Evolutionary conservation across 2,797 vertebrate species (phyloP).

Genomic region (Oceanodroma leucorhoa): DNA sequence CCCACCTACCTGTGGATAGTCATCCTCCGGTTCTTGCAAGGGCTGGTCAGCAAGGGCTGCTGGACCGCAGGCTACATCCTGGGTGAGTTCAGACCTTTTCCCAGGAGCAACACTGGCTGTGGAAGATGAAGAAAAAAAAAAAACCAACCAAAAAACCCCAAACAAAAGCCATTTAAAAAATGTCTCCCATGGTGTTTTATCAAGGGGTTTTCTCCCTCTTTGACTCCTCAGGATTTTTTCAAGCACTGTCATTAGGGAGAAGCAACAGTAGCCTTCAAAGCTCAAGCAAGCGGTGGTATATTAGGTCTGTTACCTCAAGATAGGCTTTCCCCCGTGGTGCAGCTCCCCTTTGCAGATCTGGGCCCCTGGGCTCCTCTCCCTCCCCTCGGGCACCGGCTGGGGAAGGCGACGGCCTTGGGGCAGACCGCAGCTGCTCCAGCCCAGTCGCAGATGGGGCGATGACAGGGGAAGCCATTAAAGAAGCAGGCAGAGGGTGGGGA

Average conservation of each 20-base stretch:
- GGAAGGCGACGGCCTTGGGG: neutral
- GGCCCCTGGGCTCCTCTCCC: rapidly evolving
- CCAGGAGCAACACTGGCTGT: neutral
- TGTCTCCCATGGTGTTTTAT: neutral
- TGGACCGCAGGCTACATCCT: slow-evolving; percentile 77
- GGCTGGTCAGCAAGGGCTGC: slow-evolving; percentile 79
- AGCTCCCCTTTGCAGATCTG: neutral
- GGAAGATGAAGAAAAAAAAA: neutral
- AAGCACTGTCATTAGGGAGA: neutral
- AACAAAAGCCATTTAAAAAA: neutral
- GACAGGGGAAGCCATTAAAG: neutral
- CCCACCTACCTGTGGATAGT: slow-evolving; percentile 76
- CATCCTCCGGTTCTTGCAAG: slow-evolving; percentile 77
- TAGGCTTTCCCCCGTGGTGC: rapidly evolving
- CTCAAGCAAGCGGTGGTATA: rapidly evolving
- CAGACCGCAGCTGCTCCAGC: neutral
- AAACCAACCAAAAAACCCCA: rapidly evolving
- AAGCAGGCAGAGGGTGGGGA: neutral
- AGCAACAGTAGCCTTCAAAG: neutral
- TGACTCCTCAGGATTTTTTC: neutral
- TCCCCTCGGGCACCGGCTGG: neutral
- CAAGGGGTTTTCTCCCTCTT: neutral
- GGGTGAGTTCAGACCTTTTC: slow-evolving; percentile 67
- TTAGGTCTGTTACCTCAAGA: neutral
- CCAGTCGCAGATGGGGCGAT: rapidly evolving